These are phyloP conservation scores for Diaphora mendica DNA, from an alignment of 2,888 invertebrate genomes.

Conservation along the genomic window DNA sequence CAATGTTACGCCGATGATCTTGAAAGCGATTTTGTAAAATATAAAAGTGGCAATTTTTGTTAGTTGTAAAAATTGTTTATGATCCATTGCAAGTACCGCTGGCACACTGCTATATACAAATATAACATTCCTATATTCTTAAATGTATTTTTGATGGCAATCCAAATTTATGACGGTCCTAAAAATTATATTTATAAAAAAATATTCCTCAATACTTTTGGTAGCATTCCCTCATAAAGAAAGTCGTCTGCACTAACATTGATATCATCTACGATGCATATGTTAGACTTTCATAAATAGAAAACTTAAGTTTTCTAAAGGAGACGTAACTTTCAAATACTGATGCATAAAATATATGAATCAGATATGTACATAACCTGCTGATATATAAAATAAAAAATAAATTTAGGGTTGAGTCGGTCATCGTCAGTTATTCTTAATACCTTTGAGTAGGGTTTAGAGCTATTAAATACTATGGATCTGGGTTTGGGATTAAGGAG, in stretches of 20 bases:
- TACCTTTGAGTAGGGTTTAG: background rate
- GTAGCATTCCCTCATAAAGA: background rate
- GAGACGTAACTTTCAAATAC: background rate
- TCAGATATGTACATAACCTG: background rate
- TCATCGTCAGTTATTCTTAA: background rate
- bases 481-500: too few relatives aligned
- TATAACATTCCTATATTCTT: background rate
- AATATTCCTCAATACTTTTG: background rate
- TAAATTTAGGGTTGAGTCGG: background rate
- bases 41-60: constrained; percentile 16
- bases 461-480: background rate
- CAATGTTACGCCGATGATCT: constrained; percentile 9
- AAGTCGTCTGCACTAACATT: background rate
- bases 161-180: constrained; percentile 2
- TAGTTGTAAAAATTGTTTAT: constrained; percentile 14
- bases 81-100: background rate
- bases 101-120: background rate
- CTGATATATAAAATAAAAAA: background rate
- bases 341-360: background rate
- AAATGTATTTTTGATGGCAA: constrained; percentile 9
- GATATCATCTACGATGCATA: background rate
- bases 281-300: background rate
- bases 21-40: constrained; percentile 14
- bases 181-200: constrained; percentile 2
- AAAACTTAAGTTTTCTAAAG: background rate